Percentiles rank a stretch among this genome's conserved stretches.
Conservation (phyloP, 2,797 vertebrate species). For the Carapus acus region DNA sequence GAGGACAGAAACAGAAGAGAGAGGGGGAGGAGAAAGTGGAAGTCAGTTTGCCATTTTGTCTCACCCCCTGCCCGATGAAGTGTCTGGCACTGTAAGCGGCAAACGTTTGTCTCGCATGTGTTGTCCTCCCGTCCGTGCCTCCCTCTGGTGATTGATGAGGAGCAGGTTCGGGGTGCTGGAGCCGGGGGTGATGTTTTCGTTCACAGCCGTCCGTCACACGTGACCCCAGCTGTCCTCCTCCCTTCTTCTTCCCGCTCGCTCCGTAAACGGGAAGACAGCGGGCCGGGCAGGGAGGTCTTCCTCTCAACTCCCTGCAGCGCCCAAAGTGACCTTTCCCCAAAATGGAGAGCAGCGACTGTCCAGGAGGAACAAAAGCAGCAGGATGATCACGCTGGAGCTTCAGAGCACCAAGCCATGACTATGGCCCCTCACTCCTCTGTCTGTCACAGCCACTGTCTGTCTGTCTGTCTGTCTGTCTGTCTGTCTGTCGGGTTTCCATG, state of each 20-base stretch:
- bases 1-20: constrained; percentile 23
- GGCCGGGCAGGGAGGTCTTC: constrained; percentile 44
- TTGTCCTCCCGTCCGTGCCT: constrained; percentile 34
- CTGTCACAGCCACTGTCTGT: no score
- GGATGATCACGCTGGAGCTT: no score
- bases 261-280: constrained; percentile 28
- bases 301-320: constrained; percentile 55
- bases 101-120: constrained; percentile 17
- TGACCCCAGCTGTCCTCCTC: constrained; percentile 51
- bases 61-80: constrained; percentile 22
- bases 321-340: constrained; percentile 63
- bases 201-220: constrained; percentile 33
- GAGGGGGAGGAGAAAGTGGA: constrained; percentile 12
- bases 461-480: no score
- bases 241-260: background rate
- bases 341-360: constrained; percentile 25
- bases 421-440: no score
- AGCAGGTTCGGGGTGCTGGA: constrained; percentile 35
- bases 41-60: constrained; percentile 26
- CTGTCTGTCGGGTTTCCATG: no score
- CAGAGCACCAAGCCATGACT: no score
- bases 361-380: constrained; percentile 10
- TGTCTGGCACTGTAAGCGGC: constrained; percentile 16
- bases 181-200: constrained; percentile 35
- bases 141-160: constrained; percentile 48